Evolutionary conservation across 2,797 vertebrate genomes (phyloP).

Genomic region (Sebastes vulpes): DNA sequence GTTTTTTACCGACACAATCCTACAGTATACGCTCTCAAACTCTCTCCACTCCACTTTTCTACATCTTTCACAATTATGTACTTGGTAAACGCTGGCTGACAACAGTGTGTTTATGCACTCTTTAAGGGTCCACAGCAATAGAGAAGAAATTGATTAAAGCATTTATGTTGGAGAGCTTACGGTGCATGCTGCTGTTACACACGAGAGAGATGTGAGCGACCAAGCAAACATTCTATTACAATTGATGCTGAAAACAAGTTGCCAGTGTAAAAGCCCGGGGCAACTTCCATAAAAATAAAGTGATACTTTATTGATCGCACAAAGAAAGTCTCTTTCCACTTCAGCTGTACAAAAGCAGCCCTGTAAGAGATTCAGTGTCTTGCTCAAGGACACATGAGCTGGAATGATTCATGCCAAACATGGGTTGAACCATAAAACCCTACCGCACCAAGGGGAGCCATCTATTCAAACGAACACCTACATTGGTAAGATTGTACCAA

Average conservation of each 20-base stretch:
- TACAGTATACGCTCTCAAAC: conserved; percentile 2
- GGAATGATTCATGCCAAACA: background rate
- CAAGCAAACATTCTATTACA: conserved; percentile 58
- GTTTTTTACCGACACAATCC: conserved; percentile 19
- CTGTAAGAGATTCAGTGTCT: background rate
- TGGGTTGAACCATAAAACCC: background rate
- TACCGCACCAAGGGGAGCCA: background rate
- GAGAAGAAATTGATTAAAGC: conserved; percentile 51
- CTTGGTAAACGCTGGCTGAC: conserved; percentile 34
- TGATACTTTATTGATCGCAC: conserved; percentile 60
- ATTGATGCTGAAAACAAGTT: conserved; percentile 58
- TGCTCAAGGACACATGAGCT: conserved; percentile 15
- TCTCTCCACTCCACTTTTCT: conserved; percentile 13
- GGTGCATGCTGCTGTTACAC: conserved; percentile 24
- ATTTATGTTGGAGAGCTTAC: conserved; percentile 27
- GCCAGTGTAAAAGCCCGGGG: conserved; percentile 38
- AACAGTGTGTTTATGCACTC: conserved; percentile 42
- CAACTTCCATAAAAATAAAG: conserved; percentile 65
- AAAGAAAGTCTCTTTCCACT: conserved; percentile 28
- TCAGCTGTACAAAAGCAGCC: background rate
- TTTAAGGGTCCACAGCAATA: conserved; percentile 40
- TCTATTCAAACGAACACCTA: background rate
- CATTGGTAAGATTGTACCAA: background rate
- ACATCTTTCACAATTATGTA: conserved; percentile 15
- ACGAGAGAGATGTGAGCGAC: conserved; percentile 47